Conservation (phyloP, 2,888 invertebrate genomes). For the Sinodicranocentrus sp. region DNA sequence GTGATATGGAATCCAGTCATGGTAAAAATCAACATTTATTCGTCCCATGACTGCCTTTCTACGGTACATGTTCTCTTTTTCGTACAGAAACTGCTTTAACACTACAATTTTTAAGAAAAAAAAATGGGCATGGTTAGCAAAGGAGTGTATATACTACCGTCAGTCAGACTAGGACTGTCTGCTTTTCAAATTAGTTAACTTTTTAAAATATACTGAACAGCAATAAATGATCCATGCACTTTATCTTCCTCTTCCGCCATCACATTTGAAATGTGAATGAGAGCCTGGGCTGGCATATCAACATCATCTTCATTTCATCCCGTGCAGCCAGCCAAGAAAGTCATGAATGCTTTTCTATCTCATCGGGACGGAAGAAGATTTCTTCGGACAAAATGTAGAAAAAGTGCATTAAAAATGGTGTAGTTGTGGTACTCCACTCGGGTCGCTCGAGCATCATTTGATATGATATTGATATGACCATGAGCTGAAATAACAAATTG, state of each 20-base stretch:
- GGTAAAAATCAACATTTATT: no score
- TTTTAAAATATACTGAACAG: neutral
- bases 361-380: neutral
- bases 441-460: neutral
- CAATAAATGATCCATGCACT: slow-evolving; percentile 20
- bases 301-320: slow-evolving; percentile 5
- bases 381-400: neutral
- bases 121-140: no score
- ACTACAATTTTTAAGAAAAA: no score
- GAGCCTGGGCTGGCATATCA: neutral
- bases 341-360: slow-evolving; percentile 2
- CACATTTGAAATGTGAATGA: slow-evolving; percentile 17
- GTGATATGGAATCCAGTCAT: no score
- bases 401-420: slow-evolving; percentile 8
- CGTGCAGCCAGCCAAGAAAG: slow-evolving; percentile 1
- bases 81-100: no score
- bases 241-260: neutral
- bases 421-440: neutral
- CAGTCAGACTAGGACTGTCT: no score
- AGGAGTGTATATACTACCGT: no score
- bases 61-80: no score
- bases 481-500: slow-evolving; percentile 56
- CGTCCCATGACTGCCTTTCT: no score
- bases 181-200: slow-evolving; percentile 5
- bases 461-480: slow-evolving; percentile 39